Evolutionary conservation across 2,113 vertebrate species (phyloP).

Genomic region (Alosa alosa): DNA sequence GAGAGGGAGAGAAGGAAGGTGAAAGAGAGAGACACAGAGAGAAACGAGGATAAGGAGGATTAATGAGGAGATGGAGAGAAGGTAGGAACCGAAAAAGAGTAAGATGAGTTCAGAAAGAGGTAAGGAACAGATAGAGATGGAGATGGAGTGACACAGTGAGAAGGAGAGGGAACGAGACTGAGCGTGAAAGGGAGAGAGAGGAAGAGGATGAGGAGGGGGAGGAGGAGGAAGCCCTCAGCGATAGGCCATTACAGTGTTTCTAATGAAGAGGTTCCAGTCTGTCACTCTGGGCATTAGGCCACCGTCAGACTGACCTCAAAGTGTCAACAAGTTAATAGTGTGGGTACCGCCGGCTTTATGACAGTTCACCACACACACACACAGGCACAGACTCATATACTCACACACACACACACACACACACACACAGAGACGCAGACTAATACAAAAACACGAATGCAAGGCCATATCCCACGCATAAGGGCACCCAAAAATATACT

Average conservation of each 20-base stretch:
- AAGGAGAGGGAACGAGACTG: slow-evolving; percentile 25
- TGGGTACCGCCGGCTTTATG: slow-evolving; percentile 67
- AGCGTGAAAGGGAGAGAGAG: slow-evolving; percentile 47
- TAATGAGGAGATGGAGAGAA: slow-evolving; percentile 1
- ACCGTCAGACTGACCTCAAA: slow-evolving; percentile 76
- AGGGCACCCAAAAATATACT: too few relatives aligned
- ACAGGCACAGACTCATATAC: slow-evolving; percentile 53
- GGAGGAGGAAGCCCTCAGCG: slow-evolving; percentile 62
- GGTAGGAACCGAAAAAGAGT: not conserved
- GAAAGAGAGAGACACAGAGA: not conserved
- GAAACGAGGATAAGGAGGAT: slow-evolving; percentile 38
- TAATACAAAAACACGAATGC: not conserved
- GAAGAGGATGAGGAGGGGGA: slow-evolving; percentile 51
- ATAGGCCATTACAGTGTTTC: slow-evolving; percentile 73
- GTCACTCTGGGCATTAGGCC: slow-evolving; percentile 78
- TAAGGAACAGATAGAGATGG: slow-evolving; percentile 12
- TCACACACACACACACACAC: slow-evolving; percentile 55
- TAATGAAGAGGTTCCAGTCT: slow-evolving; percentile 82
- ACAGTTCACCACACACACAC: slow-evolving; percentile 61
- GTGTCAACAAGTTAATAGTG: slow-evolving; percentile 82
- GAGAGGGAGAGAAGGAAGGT: slow-evolving; percentile 26
- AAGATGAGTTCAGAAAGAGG: not conserved
- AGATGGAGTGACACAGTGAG: not conserved
- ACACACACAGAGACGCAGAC: not conserved
- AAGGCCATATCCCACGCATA: not conserved